Evolutionary conservation across 2,113 vertebrate species (phyloP).

Genomic region (Ahaetulla prasina): DNA sequence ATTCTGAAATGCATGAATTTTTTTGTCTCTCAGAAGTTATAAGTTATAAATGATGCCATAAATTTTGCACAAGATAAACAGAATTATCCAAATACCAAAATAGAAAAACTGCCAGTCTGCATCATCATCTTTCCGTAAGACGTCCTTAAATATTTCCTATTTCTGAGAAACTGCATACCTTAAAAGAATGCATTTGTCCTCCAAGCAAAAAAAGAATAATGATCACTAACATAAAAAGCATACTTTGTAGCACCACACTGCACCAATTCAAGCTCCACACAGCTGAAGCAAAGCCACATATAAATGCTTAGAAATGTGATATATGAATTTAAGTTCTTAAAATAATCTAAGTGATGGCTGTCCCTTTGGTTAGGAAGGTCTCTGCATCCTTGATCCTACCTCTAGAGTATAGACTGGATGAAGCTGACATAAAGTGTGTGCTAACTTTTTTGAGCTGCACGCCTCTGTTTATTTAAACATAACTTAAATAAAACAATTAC

Average conservation of each 20-base stretch:
- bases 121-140: neutral
- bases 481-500: neutral
- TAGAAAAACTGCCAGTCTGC: constrained; percentile 5
- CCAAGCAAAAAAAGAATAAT: neutral
- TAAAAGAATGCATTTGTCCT: neutral
- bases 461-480: neutral
- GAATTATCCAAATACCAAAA: neutral
- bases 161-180: neutral
- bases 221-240: neutral
- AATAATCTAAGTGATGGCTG: neutral
- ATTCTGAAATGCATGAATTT: neutral
- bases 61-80: constrained; percentile 30
- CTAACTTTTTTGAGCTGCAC: neutral
- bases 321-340: neutral
- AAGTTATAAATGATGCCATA: constrained; percentile 12
- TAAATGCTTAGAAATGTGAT: neutral
- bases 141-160: neutral
- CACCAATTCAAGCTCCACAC: neutral
- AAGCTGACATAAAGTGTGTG: neutral
- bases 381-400: neutral
- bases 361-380: neutral
- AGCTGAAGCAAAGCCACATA: neutral
- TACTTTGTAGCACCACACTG: neutral
- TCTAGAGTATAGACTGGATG: neutral
- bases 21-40: constrained; percentile 14